Conservation (phyloP, 2,888 invertebrate genomes). For the Hypercompe scribonia region DNA sequence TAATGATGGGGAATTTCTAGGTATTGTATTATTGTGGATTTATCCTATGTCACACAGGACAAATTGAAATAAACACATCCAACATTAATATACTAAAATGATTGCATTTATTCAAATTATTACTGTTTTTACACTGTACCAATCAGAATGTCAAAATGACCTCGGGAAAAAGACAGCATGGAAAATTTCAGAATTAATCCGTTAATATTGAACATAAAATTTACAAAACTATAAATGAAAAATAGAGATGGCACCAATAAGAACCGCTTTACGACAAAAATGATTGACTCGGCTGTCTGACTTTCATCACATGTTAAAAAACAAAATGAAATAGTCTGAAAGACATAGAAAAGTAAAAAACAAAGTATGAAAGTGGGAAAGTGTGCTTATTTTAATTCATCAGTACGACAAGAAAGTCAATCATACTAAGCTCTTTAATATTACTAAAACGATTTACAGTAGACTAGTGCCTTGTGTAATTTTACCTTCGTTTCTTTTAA, state of each 20-base stretch:
- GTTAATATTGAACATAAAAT: background rate
- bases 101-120: background rate
- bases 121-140: background rate
- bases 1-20: conserved; percentile 38
- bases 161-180: background rate
- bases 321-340: background rate
- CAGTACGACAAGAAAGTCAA: too few relatives aligned
- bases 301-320: conserved; percentile 28
- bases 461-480: too few relatives aligned
- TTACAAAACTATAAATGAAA: background rate
- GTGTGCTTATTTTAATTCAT: too few relatives aligned
- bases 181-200: background rate
- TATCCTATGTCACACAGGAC: conserved; percentile 45
- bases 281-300: conserved; percentile 38
- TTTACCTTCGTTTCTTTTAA: too few relatives aligned
- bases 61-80: conserved; percentile 28
- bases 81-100: conserved; percentile 24
- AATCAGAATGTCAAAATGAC: background rate
- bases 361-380: background rate
- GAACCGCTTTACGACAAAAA: conserved; percentile 25
- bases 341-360: background rate
- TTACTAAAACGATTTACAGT: too few relatives aligned
- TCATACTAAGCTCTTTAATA: too few relatives aligned
- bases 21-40: conserved; percentile 30
- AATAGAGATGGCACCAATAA: background rate